Base-by-base conservation (phyloP, 2,113 vertebrate genomes). In the Rhombomys opimus region DNA sequence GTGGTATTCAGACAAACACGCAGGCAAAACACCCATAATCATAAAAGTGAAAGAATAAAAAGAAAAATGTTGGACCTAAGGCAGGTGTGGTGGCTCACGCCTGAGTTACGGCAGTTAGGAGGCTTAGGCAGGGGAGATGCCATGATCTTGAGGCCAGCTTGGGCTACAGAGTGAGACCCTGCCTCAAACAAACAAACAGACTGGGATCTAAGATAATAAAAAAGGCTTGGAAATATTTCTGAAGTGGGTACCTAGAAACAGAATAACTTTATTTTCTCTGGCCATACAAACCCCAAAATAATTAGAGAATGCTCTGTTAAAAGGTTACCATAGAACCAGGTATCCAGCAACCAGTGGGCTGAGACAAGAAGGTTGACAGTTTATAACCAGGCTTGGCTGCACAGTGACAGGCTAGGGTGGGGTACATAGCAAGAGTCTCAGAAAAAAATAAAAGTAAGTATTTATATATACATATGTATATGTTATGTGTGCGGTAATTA, bases 181-280 rank as follows among this genome's bases (percentile, higher is more conserved):
- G 32, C 41, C 32, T 70, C 80, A 38, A 30, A 63, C 13, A 72
- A 35, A 35, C 50, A 80, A 61, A 61, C 18, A n/a, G 23, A 65
- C 86, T 70, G 35, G 30, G 5, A 77, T 75, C 73, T 4, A 68
- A 25, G 17, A 41, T 46, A 2, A 38, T 86, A 81, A 84, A 95
- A 84, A 95, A 65, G 70, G 14, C 81, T n/a, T n/a, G 46, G 59
- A 96, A 95, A 94, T 5, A 86, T 9, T 94, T 93, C 54, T 89
- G 14, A 97, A 90, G 70, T 57, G 59, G 25, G 22, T 3, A 52
- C 20, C 15, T 87, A 67, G 80, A 61, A 81, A 82, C 81, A 87
- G 82, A 93, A 68, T 87, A 84, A 70, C 4, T 89, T 77, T 89
- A 72, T 90, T 87, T 89, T 93, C 87, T 96, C 96, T 95, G 72